Conservation (phyloP, 2,888 invertebrate species). For the Tenodera sinensis region DNA sequence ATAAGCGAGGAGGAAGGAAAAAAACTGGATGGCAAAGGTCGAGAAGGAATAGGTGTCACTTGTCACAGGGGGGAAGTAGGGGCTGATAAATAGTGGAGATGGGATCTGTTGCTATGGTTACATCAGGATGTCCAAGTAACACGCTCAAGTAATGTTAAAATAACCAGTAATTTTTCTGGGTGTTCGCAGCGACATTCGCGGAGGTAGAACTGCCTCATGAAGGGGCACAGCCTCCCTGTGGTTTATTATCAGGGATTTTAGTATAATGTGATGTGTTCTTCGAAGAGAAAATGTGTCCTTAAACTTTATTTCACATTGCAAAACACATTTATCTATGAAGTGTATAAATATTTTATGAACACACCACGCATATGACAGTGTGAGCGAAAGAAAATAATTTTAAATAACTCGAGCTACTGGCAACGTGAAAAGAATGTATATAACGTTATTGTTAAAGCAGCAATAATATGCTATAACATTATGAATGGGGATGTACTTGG, state of each 20-base stretch:
- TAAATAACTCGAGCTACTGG: too few species aligned
- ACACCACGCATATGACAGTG: too few species aligned
- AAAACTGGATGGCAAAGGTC: neutral
- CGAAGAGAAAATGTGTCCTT: too few species aligned
- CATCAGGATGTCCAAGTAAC: neutral
- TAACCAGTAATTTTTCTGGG: neutral
- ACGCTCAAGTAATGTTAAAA: neutral
- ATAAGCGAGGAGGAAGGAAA: neutral
- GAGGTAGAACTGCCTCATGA: neutral
- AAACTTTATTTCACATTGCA: too few species aligned
- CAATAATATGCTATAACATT: neutral
- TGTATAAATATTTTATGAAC: too few species aligned
- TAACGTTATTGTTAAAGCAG: too few species aligned
- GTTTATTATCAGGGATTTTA: neutral
- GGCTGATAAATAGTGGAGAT: neutral
- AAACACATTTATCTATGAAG: too few species aligned
- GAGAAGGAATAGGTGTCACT: neutral
- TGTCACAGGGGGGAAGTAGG: neutral
- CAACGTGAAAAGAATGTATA: too few species aligned
- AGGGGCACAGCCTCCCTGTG: too few species aligned
- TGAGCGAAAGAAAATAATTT: too few species aligned
- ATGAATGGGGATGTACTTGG: neutral
- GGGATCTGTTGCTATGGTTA: neutral
- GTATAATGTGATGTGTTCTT: too few species aligned
- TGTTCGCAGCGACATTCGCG: neutral